Base-by-base conservation (phyloP, 2,113 vertebrate genomes). In the Paradoxurus hermaphroditus region DNA sequence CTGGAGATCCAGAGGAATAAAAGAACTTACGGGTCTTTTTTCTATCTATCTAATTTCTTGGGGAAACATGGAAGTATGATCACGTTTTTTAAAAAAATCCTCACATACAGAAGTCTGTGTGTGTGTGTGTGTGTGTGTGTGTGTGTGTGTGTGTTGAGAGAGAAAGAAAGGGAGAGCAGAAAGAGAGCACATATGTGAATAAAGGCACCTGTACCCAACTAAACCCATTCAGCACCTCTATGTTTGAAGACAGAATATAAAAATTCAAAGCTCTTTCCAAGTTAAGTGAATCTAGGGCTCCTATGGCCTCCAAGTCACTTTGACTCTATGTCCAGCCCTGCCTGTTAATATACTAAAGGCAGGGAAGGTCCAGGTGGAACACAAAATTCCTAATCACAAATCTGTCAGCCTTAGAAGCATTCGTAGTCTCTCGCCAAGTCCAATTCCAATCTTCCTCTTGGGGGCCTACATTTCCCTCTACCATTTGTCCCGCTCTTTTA, bases 371-470 rank as follows among this genome's bases (percentile, higher is more conserved):
- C 56, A 21, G 49, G 63, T 83, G 87, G 96, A 96, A 95, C 63
- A 95, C 65, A 94, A 87, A 98, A 90, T 90, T 65, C 95, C 65
- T 59, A 77, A 62, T 78, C 67, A 77, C 94, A 97, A 97, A 98
- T 97, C 87, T 95, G 44, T 82, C 86, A 84, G 67, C 87, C 90
- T 94, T 96, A 90, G 75, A 94, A 85, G 44, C 56, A 93, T 94
- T 95, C 75, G 78, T 67, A 96, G 90, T 23, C 34, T 81, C 87
- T 96, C 92, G 97, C 96, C 94, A 98, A 96, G 72, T 90, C 72
- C 68, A 46, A 86, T 96, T 96, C 81, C 90, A 92, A 34, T 72
- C 44, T 39, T 93, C 31, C 87, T 96, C 94, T 90, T 72, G 85
- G 93, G 94, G 73, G 59, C 81, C 14, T 70, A 72, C 34, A 86